Base-by-base conservation (phyloP, 2,797 vertebrate genomes). In the Liasis olivaceus region DNA sequence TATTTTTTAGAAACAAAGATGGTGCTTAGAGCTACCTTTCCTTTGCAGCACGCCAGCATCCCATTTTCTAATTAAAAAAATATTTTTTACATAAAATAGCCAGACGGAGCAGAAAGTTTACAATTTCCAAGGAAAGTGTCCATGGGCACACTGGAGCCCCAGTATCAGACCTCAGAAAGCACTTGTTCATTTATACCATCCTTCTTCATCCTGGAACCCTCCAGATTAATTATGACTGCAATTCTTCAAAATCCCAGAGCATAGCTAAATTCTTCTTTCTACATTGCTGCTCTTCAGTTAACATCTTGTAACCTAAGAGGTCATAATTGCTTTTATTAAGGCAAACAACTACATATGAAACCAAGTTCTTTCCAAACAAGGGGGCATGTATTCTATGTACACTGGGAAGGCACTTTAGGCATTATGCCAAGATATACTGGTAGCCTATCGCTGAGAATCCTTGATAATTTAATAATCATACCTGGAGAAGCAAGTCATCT, bases 291-390 rank as follows among this genome's bases (percentile, higher is more conserved):
- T 66, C 47, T 66, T 69, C 58, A 69, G 64, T 69, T 89, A 89
- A 89, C 60, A 31, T 47, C 36, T 24, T 56, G 11, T 89, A 72
- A 24, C 59, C 28, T 72, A 58, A 54, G 72, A 81, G 20, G 56
- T 26, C 62, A 69, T 93, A 66, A 60, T 59, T 14, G 62, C 14
- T 59, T 92, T 81, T 54, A 5, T 5, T 91, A 86, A 86, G 58
- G 31, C 51, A n/a, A 91, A 84, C 42, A 85, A 24, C 92, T 51
- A 88, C 15, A 15, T 85, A 42, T 89, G 85, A 94, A 95, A 89
- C 15, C 12, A 5, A 26, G 15, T 51, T 51, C 81, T 47, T 13
- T 15, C 7, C 84, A 92, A 92, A 62, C 54, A 69, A 60, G 54
- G 87, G 54, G 69, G n/a, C 42, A 93, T 14, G 20, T 51, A 51